These are phyloP conservation scores for Ceratitis capitata DNA, from an alignment of 1,140 invertebrate species.

Conservation along the genomic window DNA sequence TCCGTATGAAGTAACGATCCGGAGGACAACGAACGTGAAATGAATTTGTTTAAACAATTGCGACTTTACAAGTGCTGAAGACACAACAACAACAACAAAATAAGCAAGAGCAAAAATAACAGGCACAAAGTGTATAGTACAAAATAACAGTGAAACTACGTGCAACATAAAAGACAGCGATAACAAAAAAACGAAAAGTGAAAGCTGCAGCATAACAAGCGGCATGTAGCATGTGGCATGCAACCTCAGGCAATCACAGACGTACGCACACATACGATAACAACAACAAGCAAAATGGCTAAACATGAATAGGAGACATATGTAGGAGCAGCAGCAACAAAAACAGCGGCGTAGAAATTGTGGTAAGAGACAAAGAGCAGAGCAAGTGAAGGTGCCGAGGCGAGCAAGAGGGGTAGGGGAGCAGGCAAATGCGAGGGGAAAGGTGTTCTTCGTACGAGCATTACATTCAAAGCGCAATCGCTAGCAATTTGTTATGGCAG, in stretches of 20 bases:
- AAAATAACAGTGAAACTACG: background rate
- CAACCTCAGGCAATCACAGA: slow-evolving; percentile 27
- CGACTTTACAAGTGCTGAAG: background rate
- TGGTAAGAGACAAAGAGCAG: background rate
- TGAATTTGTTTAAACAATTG: slow-evolving; percentile 39
- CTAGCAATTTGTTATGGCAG: slow-evolving; percentile 30
- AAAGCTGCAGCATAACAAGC: background rate
- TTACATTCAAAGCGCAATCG: slow-evolving; percentile 26
- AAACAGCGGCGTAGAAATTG: background rate
- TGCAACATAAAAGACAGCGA: background rate
- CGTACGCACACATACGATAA: no score
- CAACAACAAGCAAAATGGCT: background rate
- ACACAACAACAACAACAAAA: background rate
- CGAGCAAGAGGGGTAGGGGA: background rate
- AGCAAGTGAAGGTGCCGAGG: no score
- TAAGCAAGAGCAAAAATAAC: background rate
- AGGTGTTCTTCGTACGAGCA: background rate
- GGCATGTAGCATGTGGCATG: background rate
- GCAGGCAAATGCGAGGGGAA: slow-evolving; percentile 13
- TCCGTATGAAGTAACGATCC: background rate
- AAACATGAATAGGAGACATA: background rate
- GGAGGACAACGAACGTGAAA: background rate
- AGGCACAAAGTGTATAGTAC: no score
- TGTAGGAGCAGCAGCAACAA: background rate
- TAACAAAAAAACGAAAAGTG: background rate